These are phyloP conservation scores for Aspiorhynchus laticeps DNA, from an alignment of 2,113 vertebrate genomes.

Conservation along the genomic window DNA sequence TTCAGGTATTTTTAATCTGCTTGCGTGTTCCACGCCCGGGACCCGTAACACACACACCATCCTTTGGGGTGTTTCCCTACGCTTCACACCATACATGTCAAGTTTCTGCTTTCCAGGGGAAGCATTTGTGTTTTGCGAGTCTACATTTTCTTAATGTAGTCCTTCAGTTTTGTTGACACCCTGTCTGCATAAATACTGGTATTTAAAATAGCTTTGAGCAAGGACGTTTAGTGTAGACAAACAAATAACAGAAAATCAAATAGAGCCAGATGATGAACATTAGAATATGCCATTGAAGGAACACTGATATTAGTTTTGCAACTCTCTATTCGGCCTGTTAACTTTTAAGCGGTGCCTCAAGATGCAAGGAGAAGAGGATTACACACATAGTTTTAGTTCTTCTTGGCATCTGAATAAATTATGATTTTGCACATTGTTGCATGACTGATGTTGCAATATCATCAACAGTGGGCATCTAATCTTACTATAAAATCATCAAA, in stretches of 20 bases:
- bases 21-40: too few relatives aligned
- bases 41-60: too few relatives aligned
- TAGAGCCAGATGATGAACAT: neutral
- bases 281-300: neutral
- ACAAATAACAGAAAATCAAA: slow-evolving; percentile 8
- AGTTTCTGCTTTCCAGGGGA: neutral
- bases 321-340: neutral
- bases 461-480: neutral
- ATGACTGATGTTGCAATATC: neutral
- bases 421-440: neutral
- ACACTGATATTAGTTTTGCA: neutral
- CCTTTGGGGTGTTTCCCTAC: slow-evolving; percentile 24
- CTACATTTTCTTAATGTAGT: neutral
- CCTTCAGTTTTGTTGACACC: neutral
- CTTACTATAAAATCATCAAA: neutral
- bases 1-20: too few relatives aligned
- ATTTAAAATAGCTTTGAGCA: slow-evolving; percentile 11
- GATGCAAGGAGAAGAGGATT: neutral
- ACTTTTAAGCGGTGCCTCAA: neutral
- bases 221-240: neutral
- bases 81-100: neutral
- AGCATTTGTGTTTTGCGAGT: neutral
- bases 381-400: slow-evolving; percentile 16
- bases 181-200: slow-evolving; percentile 13
- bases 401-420: neutral